phyloP scores from a whole-genome alignment of 2,113 vertebrate genomes.

The Cyanoramphus novaezelandiae region DNA sequence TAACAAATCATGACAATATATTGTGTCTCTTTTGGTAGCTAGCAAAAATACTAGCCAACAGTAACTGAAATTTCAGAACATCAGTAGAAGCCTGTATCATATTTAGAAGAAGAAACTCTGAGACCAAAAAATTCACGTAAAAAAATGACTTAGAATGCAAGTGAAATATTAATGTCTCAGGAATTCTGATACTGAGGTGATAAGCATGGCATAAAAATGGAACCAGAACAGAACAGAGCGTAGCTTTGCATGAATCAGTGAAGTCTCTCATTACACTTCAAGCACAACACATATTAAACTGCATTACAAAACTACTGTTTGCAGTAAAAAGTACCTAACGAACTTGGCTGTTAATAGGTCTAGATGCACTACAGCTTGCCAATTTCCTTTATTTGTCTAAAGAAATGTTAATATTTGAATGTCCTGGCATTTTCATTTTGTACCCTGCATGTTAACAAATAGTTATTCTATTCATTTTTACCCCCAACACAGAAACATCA shows the following conservation, averaged over 20 bases:
- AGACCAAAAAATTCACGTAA: neutral
- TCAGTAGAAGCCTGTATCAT: neutral
- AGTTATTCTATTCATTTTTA: neutral
- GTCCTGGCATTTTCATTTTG: neutral
- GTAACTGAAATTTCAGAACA: neutral
- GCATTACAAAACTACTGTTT: neutral
- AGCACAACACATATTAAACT: neutral
- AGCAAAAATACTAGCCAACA: neutral
- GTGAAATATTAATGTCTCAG: neutral
- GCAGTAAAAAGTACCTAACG: neutral
- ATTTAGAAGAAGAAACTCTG: neutral
- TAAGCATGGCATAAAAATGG: neutral
- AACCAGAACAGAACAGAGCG: neutral
- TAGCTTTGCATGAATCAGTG: neutral
- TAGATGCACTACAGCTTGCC: fast-evolving
- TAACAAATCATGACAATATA: neutral
- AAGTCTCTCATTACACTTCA: neutral
- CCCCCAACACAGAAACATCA: neutral
- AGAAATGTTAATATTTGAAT: neutral
- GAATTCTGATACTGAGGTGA: neutral
- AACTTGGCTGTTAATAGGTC: neutral
- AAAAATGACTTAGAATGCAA: neutral
- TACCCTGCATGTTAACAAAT: neutral
- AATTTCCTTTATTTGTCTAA: neutral
- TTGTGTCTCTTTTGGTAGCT: neutral